Conservation (phyloP, 2,888 invertebrate species). For the Pachliopta kotzebuea region DNA sequence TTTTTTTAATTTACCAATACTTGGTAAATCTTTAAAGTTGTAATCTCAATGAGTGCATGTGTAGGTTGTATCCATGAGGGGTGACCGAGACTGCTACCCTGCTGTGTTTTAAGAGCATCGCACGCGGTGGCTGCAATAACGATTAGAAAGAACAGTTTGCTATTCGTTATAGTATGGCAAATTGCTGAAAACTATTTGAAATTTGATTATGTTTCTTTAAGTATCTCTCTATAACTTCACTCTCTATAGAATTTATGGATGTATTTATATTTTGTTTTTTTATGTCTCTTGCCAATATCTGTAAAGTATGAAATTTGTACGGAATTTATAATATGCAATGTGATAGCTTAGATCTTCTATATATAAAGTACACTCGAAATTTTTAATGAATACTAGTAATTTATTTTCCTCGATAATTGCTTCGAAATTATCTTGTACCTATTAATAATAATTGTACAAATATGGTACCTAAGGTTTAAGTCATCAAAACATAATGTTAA, state of each 20-base stretch:
- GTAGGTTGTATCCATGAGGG: constrained; percentile 50
- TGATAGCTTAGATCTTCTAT: constrained; percentile 76
- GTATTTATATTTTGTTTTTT: constrained; percentile 53
- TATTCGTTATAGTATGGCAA: constrained; percentile 73
- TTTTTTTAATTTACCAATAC: constrained; percentile 49
- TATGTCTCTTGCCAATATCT: constrained; percentile 78
- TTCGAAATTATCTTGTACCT: constrained; percentile 41
- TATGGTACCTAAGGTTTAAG: constrained; percentile 61
- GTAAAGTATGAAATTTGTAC: constrained; percentile 56
- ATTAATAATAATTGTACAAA: constrained; percentile 68
- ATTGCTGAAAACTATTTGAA: constrained; percentile 58
- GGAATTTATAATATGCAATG: constrained; percentile 65
- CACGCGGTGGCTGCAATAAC: constrained; percentile 56
- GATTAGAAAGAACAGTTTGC: constrained; percentile 57
- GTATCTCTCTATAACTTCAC: constrained; percentile 70
- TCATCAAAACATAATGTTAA: constrained; percentile 62
- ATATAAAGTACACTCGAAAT: constrained; percentile 54
- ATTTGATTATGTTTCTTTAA: constrained; percentile 47
- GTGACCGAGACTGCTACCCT: constrained; percentile 60
- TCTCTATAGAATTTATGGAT: constrained; percentile 71
- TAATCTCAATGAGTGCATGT: constrained; percentile 76
- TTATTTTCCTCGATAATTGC: constrained; percentile 49
- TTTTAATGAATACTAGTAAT: constrained; percentile 52
- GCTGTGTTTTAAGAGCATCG: constrained; percentile 68
- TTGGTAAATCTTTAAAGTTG: constrained; percentile 61